phyloP scores from a whole-genome alignment of 2,113 vertebrate species.

The Ptychochromis oligacanthus region DNA sequence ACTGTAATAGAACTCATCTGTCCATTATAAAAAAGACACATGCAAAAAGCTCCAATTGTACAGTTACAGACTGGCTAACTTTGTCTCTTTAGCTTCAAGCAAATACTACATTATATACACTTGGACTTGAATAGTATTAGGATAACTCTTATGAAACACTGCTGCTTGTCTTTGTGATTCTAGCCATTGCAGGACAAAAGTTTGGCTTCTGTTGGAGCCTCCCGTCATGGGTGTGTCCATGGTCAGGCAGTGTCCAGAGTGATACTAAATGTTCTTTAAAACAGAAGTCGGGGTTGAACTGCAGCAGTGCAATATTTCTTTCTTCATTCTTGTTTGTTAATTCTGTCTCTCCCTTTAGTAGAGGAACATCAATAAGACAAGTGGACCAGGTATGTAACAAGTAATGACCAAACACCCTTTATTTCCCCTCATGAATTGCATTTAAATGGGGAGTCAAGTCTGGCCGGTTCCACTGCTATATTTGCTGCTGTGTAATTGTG shows the following conservation, averaged over 20 bases:
- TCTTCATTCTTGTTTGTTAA: conserved; percentile 29
- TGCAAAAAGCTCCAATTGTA: conserved; percentile 87
- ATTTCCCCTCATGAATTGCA: conserved; percentile 22
- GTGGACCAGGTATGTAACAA: conserved; percentile 26
- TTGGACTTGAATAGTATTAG: conserved; percentile 60
- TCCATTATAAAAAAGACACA: conserved; percentile 88
- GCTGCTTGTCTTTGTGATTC: conserved; percentile 32
- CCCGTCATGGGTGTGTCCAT: conserved; percentile 38
- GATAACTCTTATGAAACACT: conserved; percentile 45
- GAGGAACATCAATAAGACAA: conserved; percentile 25
- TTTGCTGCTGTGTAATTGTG: conserved; percentile 27
- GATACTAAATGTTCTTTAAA: conserved; percentile 37
- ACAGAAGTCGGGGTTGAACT: conserved; percentile 9
- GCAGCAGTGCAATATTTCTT: conserved; percentile 31
- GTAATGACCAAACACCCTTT: conserved; percentile 26
- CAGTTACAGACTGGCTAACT: conserved; percentile 72
- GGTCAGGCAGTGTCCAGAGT: conserved; percentile 55
- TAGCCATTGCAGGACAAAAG: conserved; percentile 21
- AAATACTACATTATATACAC: conserved; percentile 83
- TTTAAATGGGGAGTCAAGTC: conserved; percentile 31
- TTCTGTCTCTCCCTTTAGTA: conserved; percentile 5
- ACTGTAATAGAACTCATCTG: conserved; percentile 79
- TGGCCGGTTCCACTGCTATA: conserved; percentile 7
- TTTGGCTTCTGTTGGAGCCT: conserved; percentile 40
- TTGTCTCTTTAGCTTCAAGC: conserved; percentile 78